phyloP scores from a whole-genome alignment of 2,888 invertebrate genomes.

The Abscondita cerata region DNA sequence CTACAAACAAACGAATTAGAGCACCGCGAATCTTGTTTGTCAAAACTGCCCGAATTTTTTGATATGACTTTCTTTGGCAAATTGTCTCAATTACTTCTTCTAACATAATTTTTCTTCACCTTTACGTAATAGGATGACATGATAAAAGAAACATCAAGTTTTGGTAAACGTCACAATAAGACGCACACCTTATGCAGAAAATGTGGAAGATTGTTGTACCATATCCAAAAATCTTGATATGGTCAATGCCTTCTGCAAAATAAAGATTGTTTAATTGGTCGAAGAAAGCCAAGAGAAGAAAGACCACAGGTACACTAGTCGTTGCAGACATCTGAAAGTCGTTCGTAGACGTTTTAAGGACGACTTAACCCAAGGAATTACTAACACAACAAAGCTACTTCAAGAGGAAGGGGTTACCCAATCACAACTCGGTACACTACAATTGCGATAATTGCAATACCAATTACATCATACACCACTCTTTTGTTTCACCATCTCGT shows the following conservation, averaged over 20 bases:
- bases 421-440: too few relatives aligned
- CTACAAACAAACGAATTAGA: too few relatives aligned
- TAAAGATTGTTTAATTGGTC: constrained; percentile 99
- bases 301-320: constrained; percentile 99
- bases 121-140: constrained; percentile 23
- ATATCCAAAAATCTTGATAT: constrained; percentile 98
- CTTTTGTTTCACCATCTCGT: too few relatives aligned
- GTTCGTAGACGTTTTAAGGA: constrained; percentile 90
- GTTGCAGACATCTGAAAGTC: constrained; percentile 94
- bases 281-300: constrained; percentile 97
- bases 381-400: constrained; percentile 57
- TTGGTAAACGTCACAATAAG: constrained; percentile 99
- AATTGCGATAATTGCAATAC: too few relatives aligned
- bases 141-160: constrained; percentile 96
- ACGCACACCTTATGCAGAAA: constrained; percentile 99
- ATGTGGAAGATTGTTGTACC: constrained; percentile 97
- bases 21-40: too few relatives aligned
- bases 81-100: too few relatives aligned
- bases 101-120: background rate
- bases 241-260: constrained; percentile 96
- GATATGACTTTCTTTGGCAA: too few relatives aligned
- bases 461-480: too few relatives aligned
- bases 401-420: too few relatives aligned
- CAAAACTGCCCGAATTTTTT: too few relatives aligned
- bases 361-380: constrained; percentile 85